Base-by-base conservation (phyloP, 2,797 vertebrate species). In the Micromesistius poutassou region DNA sequence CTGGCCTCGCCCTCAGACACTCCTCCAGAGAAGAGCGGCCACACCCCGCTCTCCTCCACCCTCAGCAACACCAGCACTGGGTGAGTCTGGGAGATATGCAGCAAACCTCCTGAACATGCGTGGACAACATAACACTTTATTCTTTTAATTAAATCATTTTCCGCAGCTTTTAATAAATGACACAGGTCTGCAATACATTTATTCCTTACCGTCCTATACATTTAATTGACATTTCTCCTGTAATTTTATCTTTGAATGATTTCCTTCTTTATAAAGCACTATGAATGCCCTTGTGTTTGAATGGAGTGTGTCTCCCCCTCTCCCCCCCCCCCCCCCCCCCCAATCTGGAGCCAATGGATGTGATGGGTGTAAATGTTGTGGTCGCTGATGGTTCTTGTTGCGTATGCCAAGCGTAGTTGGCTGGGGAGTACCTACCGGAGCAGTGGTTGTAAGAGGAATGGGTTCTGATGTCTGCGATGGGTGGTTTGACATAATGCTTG, bases 1-100 rank as follows among this genome's bases (percentile, higher is more conserved):
- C 94, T 92, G 0, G 92, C 92, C 14, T 94, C 94, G 0, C 74
- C 91, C 78, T 94, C 94, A 1, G 95, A 93, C 38, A 93, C 92
- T n/a, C 90, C 94, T 0, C 83, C 89, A 0, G 93, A 94, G 77
- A 93, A 89, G 84, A 93, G 92, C 0, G 95, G 88, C 73, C 87
- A 86, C 78, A 91, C 93, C 79, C 91, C 94, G 30, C 89, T 95
- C 12, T 82, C 86, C 50, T 7, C 86, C 83, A 92, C 90, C 62
- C 85, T 90, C 79, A 87, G 85, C 85, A 83, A 88, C 22, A 74
- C 87, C 79, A 94, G 92, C 86, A 93, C 92, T 10, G 87, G 88
- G 94, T 95, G 87, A 91, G 92, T 80, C 55, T 25, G 72, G 28
- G 66, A 30, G 62, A 68, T 7, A 1, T 5, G 5, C 22, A 68